Conservation (phyloP, 2,113 vertebrate species). For the Lanius collurio region DNA sequence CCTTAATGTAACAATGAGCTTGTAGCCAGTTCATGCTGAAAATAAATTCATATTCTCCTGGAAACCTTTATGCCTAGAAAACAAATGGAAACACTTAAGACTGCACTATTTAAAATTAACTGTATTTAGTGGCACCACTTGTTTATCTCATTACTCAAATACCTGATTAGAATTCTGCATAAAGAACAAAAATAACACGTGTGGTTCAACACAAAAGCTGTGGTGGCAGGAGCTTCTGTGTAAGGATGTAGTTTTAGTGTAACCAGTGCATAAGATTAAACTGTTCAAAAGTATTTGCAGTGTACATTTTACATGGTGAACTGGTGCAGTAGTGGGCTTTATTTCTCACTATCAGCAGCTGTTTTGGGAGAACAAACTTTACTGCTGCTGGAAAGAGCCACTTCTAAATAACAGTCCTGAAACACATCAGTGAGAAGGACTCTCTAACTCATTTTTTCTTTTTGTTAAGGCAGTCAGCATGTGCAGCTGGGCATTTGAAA, state of each 20-base stretch:
- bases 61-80: not conserved
- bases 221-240: not conserved
- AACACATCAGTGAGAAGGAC: not conserved
- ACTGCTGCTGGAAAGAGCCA: not conserved
- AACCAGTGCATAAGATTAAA: not conserved
- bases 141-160: not conserved
- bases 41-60: not conserved
- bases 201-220: not conserved
- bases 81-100: not conserved
- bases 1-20: not conserved
- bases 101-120: not conserved
- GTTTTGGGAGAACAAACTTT: not conserved
- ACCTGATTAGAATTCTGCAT: not conserved
- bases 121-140: not conserved
- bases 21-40: not conserved
- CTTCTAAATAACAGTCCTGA: not conserved
- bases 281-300: not conserved
- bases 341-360: not conserved
- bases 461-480: not conserved
- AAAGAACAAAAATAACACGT: not conserved
- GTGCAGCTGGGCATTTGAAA: not conserved
- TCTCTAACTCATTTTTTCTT: not conserved
- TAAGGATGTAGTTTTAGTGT: not conserved
- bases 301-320: not conserved
- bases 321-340: not conserved